Conservation (phyloP, 2,888 invertebrate genomes). For the Drosophila macrospina region DNA sequence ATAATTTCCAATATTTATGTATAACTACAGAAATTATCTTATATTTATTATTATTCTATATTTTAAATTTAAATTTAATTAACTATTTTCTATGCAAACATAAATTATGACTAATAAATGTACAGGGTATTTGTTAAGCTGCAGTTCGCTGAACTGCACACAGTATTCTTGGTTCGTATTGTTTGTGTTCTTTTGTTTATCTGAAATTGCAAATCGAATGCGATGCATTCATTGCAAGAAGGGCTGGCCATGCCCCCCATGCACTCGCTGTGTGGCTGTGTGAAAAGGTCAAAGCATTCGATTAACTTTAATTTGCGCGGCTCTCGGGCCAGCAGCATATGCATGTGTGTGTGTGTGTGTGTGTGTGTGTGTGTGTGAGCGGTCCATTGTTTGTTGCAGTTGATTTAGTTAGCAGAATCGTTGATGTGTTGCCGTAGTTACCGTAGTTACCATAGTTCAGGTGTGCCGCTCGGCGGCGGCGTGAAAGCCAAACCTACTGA, state of each 20-base stretch:
- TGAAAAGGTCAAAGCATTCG: constrained; percentile 80
- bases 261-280: constrained; percentile 52
- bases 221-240: constrained; percentile 57
- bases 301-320: constrained; percentile 80
- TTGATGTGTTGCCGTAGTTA: constrained; percentile 47
- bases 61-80: too few species aligned
- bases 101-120: background rate
- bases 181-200: constrained; percentile 51
- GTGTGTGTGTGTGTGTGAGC: constrained; percentile 26
- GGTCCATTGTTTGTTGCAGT: constrained; percentile 63
- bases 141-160: too few species aligned
- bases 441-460: constrained; percentile 56
- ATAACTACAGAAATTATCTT: too few species aligned
- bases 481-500: constrained; percentile 78
- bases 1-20: too few species aligned
- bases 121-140: constrained; percentile 17
- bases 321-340: constrained; percentile 14
- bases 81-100: too few species aligned
- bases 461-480: constrained; percentile 66
- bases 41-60: too few species aligned
- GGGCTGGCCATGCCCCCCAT: constrained; percentile 64
- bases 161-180: constrained; percentile 14
- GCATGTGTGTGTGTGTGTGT: constrained; percentile 14
- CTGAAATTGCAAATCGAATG: constrained; percentile 77
- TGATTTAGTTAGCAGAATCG: constrained; percentile 69